phyloP scores from a whole-genome alignment of 2,888 invertebrate species.

The Schizaphis graminum region DNA sequence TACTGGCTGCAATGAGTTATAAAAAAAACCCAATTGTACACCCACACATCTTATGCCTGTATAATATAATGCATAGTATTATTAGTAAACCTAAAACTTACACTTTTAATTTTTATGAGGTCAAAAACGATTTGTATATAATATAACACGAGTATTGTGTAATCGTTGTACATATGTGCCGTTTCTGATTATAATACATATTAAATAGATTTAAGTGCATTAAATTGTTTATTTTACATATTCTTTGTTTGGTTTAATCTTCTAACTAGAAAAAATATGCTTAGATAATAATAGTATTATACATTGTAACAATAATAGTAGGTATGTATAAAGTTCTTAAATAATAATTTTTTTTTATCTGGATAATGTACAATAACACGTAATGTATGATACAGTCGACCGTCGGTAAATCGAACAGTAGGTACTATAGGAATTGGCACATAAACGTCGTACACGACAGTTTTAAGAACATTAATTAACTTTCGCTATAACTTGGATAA shows the following conservation, averaged over 20 bases:
- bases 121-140: not conserved
- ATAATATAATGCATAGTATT: not conserved
- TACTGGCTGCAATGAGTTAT: not conserved
- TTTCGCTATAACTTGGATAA: not conserved
- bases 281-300: not conserved
- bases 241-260: not conserved
- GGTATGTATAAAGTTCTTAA: not conserved
- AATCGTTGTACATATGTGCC: not conserved
- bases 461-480: not conserved
- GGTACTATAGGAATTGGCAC: not conserved
- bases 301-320: not conserved
- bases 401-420: not conserved
- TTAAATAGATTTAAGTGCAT: not conserved
- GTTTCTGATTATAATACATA: not conserved
- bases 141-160: not conserved
- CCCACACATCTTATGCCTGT: not conserved
- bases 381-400: not conserved
- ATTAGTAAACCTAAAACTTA: not conserved
- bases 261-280: not conserved
- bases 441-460: not conserved
- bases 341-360: not conserved
- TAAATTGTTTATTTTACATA: not conserved
- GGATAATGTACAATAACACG: not conserved
- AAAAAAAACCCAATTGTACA: not conserved
- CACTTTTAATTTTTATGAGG: not conserved